Base-by-base conservation (phyloP, 2,888 invertebrate species). In the Blomia tropicalis region DNA sequence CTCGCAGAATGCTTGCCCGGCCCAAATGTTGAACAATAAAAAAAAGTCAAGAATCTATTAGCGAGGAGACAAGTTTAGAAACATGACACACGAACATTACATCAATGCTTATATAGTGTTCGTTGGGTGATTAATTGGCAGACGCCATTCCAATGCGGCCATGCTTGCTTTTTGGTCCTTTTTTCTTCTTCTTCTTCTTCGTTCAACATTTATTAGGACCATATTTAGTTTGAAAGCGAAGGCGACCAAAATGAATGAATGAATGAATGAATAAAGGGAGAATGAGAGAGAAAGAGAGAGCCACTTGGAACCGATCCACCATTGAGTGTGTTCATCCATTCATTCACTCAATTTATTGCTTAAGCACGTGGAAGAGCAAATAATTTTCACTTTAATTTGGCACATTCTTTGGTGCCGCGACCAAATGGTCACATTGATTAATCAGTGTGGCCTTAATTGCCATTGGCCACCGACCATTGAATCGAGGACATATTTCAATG, bases 311-410 rank as follows among this genome's bases (percentile, higher is more conserved):
- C 51, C 23, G 23, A 47, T 11, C 23, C 51, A 47, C 51, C 7
- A 47, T 36, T 36, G 7, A 11, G 36, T 17, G 36, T 36, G 7
- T 7, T 7, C 36, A 11, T 17, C 17, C 36, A 17, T 5, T 54
- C 25, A 7, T 7, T 54, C 25, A 30, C 14, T 56, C n/a, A n/a
- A n/a, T n/a, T n/a, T 27, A 56, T 56, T 56, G 56, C 56, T 56
- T 56, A 56, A 56, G 29, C 56, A 56, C 56, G 56, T 56, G 56
- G 56, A 56, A 27, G 54, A 47, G 51, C 51, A 47, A 47, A 47
- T 47, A 47, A 47, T 47, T 47, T 47, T 47, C 51, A 14, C 51
- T 47, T 47, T 47, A 47, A 47, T 47, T 47, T 47, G 51, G 51
- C 22, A 47, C 51, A 47, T 47, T 47, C 51, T 47, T 47, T 7